Evolutionary conservation across 2,888 invertebrate species (phyloP), one percentile per base, ranked within the genome.

Genomic region (Callyntrura sp.): DNA sequence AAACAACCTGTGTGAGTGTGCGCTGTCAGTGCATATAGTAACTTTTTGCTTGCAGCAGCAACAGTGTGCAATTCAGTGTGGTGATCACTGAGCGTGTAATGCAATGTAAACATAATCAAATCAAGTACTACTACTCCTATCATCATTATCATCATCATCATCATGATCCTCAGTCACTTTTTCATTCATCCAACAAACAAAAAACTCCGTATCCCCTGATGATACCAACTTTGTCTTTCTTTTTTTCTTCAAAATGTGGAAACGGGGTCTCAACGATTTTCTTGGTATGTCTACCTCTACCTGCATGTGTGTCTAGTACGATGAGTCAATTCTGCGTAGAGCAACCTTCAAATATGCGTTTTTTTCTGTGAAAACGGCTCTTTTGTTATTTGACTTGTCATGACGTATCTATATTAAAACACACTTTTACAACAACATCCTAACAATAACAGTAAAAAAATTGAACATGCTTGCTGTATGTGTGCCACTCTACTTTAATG

Each of bases 91-190:
- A 87, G 90, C 87, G 79, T 90, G 90, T 90, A 90, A 90, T 90
- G 65, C 68, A 90, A 86, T 90, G 90, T 90, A 90, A 90, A 90
- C 90, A 90, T 86, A 73, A 89, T 76, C 48, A 55, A 82, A 70
- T 81, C 73, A 83, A 89, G 78, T 65, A 57, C 51, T 73, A 51
- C 55, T 48, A 51, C 17, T 73, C 76, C 20, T 14, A 68, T 83
- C 65, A 83, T 82, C 68, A 70, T 62, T 25, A 25, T 62, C 57
- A 12, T 60, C 20, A 9, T 48, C 76, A 25, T 76, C 60, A 84
- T 23, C 35, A 35, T 35, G 35, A 35, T 35, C 35, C 2, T 35
- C 35, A 35, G 3, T 35, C 35, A 35, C 3, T 35, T 35, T 60
- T 90, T 82, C 90, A 85, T 85, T 90, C 90, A 90, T 90, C 85